Percentiles rank a stretch among this genome's conserved stretches.
These are phyloP conservation scores for Taeniopygia guttata DNA, from an alignment of 2,797 vertebrate species.

Conservation along the genomic window DNA sequence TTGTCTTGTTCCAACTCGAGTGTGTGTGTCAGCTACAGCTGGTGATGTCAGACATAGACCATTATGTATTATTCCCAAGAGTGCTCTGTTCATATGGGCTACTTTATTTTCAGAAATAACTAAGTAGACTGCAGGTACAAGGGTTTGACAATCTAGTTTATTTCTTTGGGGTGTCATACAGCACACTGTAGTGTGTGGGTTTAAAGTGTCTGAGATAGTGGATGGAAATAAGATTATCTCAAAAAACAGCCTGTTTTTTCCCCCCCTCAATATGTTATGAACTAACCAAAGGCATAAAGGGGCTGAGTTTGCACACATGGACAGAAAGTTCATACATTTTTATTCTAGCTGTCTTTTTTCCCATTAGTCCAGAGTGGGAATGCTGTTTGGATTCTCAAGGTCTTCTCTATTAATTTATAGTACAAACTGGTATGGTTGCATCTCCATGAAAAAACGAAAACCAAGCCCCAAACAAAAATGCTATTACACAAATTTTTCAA, in stretches of 20 bases:
- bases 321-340: neutral
- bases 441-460: neutral
- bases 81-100: neutral
- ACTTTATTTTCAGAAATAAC: neutral
- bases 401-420: neutral
- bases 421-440: neutral
- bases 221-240: neutral
- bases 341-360: neutral
- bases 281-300: neutral
- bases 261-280: neutral
- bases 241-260: neutral
- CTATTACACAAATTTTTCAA: neutral
- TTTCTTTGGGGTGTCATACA: neutral
- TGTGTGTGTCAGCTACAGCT: neutral
- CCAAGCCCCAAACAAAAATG: neutral
- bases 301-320: neutral
- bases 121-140: neutral
- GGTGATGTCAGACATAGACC: neutral
- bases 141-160: neutral
- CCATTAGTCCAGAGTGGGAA: neutral
- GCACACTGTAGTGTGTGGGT: neutral
- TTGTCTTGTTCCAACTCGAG: neutral
- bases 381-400: neutral
- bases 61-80: neutral
- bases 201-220: neutral